Base-by-base conservation (phyloP, 1,140 invertebrate genomes). In the Mercenaria mercenaria region DNA sequence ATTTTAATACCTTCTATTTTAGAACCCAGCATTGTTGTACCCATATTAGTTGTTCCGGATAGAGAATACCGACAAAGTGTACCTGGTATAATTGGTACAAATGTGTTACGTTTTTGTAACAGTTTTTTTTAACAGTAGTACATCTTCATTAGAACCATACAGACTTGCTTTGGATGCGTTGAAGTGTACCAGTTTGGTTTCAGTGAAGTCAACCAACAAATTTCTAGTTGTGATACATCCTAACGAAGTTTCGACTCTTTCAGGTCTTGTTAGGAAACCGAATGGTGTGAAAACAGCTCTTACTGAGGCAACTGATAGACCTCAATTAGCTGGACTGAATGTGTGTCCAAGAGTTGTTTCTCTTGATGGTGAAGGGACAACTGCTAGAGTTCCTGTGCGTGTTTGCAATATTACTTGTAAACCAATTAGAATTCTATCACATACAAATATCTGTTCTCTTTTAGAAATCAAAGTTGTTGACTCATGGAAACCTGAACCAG, bases 341-440 rank as follows among this genome's bases (percentile, higher is more conserved):
- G 50, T 90, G 6, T 90, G 88, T 79, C 88, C 88, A 43, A 79
- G 88, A 47, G 56, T 90, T 37, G 39, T 86, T 47, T 80, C 32
- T 10, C 20, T 86, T 10, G 50, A 88, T 34, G 34, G 61, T n/a
- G 18, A 15, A 41, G 80, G 67, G 15, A 56, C 64, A 34, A 37
- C 13, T 83, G 61, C 47, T 43, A 89, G 59, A 61, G 41, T 83
- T 64, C 23, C 84, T 26, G 79, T 91, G 3, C 87, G 52, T 32
- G 64, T 83, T 18, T 91, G 76, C 39, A 91, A 91, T 67, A 83
- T 91, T 64, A 88, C 84, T 52, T 76, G 43, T 23, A 90, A 86
- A 34, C 43, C 64, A 23, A 80, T 88, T n/a, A 32, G 10, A 37
- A 83, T 91, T 37, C 82, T 82, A 50, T 80, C 79, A 0, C 76